Evolutionary conservation across 2,113 vertebrate species (phyloP).

Genomic region (Ictalurus furcatus): DNA sequence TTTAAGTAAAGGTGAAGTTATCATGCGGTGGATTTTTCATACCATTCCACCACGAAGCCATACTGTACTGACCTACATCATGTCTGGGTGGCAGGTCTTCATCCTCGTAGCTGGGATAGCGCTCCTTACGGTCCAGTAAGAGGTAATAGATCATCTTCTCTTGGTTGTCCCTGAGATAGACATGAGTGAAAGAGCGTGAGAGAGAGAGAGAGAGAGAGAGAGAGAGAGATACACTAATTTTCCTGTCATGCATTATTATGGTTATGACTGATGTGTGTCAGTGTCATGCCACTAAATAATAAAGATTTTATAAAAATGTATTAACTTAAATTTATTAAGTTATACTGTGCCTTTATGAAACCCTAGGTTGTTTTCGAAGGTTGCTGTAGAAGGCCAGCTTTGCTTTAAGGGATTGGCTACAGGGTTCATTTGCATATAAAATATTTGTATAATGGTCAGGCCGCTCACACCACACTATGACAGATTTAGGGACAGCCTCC

Average conservation of each 20-base stretch:
- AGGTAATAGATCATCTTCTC: conserved; percentile 95
- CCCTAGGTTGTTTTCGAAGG: background rate
- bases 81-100: conserved; percentile 88
- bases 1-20: background rate
- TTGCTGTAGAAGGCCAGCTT: background rate
- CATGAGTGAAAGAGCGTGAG: conserved; percentile 11
- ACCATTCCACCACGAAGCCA: background rate
- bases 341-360: background rate
- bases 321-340: background rate
- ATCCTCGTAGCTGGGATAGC: conserved; percentile 91
- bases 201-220: background rate
- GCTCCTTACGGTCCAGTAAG: conserved; percentile 88
- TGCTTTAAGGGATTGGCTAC: background rate
- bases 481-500: background rate
- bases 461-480: background rate
- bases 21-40: background rate
- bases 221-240: background rate
- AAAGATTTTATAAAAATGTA: background rate
- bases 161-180: conserved; percentile 82
- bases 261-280: background rate
- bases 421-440: background rate
- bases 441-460: background rate
- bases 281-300: background rate
- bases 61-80: conserved; percentile 78
- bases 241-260: background rate